phyloP scores from a whole-genome alignment of 1,140 invertebrate genomes.

The Macrotrachela quadricornifera region DNA sequence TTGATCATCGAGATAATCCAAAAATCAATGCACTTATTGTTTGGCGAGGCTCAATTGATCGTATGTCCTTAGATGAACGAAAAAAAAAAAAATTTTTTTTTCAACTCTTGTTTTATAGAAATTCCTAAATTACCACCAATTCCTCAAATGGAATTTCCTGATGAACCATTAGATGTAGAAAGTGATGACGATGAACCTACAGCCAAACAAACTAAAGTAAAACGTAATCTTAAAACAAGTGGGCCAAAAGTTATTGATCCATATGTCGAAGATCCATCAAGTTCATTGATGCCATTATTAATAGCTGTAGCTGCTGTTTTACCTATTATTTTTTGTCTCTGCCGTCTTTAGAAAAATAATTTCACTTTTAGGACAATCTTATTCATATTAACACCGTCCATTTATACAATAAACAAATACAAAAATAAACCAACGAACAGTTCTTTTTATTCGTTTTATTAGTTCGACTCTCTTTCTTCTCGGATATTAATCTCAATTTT shows the following conservation, averaged over 20 bases:
- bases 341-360: background rate
- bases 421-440: no score
- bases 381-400: no score
- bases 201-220: no score
- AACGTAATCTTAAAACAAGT: background rate
- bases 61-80: background rate
- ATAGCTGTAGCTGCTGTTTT: slow-evolving; percentile 1
- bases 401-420: no score
- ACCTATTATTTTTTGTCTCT: slow-evolving; percentile 6
- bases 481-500: no score
- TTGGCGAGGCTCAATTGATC: slow-evolving; percentile 3
- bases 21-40: slow-evolving; percentile 9
- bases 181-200: no score
- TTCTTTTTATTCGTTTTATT: no score
- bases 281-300: slow-evolving; percentile 7
- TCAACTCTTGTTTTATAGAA: background rate
- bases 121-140: background rate
- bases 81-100: no score
- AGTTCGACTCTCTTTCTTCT: no score
- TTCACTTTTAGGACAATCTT: no score
- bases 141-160: background rate
- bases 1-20: slow-evolving; percentile 3
- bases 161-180: background rate
- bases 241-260: slow-evolving; percentile 1
- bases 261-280: slow-evolving; percentile 2